Conservation (phyloP, 2,113 vertebrate genomes). For the Thomomys bottae region DNA sequence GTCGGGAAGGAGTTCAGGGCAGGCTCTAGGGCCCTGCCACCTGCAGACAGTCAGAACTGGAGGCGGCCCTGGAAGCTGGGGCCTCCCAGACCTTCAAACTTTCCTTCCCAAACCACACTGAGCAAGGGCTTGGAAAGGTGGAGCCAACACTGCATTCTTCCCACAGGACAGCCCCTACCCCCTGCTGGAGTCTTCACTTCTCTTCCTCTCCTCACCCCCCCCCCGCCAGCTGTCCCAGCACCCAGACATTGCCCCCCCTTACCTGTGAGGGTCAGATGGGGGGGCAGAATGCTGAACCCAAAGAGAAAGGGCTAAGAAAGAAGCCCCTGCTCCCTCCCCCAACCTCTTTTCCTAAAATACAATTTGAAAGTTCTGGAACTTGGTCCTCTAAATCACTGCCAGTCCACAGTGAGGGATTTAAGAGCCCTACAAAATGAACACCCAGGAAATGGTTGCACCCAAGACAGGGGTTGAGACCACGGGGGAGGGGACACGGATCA, state of each 20-base stretch:
- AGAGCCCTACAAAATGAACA: background rate
- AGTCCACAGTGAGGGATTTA: background rate
- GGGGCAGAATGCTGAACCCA: slow-evolving; percentile 34
- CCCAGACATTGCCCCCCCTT: background rate
- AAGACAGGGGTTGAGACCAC: no score
- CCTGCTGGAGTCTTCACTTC: background rate
- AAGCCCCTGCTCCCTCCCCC: background rate
- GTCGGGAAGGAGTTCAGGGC: background rate
- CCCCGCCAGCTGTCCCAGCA: background rate
- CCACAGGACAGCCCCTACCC: slow-evolving; percentile 1
- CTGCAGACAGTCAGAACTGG: background rate
- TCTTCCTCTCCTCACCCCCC: slow-evolving; percentile 10
- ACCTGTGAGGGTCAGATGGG: slow-evolving; percentile 32
- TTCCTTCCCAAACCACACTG: background rate
- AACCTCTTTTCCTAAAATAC: background rate
- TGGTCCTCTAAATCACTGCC: slow-evolving; percentile 36
- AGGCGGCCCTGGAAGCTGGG: no score
- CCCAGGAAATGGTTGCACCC: no score
- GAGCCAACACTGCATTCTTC: background rate
- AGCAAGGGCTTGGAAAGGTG: background rate
- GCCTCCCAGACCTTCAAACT: background rate
- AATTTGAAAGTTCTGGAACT: slow-evolving; percentile 48
- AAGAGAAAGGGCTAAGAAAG: no score
- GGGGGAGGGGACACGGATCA: no score
- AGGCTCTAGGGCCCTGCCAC: background rate